Conservation (phyloP, 1,140 invertebrate species). For the Eueides isabella region DNA sequence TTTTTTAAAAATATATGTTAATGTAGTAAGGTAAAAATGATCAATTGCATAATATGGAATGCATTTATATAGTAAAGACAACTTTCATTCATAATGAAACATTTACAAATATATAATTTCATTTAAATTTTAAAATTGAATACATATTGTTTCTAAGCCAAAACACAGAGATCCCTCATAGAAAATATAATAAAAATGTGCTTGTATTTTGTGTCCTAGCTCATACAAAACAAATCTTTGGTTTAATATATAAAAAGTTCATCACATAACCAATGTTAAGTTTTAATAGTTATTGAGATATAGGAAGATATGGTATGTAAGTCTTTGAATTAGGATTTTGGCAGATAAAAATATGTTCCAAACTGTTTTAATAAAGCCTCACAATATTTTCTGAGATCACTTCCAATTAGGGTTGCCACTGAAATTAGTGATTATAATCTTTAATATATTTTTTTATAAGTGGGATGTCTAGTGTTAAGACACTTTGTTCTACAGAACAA, state of each 20-base stretch:
- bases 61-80: neutral
- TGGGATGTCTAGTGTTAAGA: neutral
- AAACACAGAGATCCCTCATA: neutral
- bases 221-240: slow-evolving; percentile 51
- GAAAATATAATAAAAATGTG: neutral
- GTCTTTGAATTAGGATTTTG: slow-evolving; percentile 39
- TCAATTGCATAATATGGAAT: neutral
- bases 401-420: slow-evolving; percentile 8
- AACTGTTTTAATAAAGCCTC: slow-evolving; percentile 36
- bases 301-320: slow-evolving; percentile 34
- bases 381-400: slow-evolving; percentile 34
- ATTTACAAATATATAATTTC: neutral
- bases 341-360: slow-evolving; percentile 23
- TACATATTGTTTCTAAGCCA: neutral
- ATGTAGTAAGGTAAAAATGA: neutral
- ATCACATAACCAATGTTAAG: slow-evolving; percentile 44
- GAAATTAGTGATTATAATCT: neutral
- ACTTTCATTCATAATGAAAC: neutral
- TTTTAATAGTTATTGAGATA: slow-evolving; percentile 27
- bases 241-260: slow-evolving; percentile 47
- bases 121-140: neutral
- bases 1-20: neutral
- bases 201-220: neutral
- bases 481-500: too few species aligned
- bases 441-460: neutral